Evolutionary conservation across 2,888 invertebrate genomes (phyloP).

Genomic region (Mythimna impura): DNA sequence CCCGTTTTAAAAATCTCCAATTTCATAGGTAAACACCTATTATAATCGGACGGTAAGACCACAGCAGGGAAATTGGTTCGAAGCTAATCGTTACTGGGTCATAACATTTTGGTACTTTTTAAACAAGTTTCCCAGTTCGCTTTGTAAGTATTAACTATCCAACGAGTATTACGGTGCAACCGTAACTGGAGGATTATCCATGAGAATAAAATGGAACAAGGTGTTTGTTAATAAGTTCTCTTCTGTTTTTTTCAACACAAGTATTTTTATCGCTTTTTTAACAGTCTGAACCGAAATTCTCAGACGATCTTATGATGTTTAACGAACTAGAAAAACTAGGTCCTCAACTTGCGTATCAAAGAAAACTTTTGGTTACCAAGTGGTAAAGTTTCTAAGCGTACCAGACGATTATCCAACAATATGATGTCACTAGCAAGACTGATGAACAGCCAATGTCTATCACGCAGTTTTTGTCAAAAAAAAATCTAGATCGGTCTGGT

Average conservation of each 20-base stretch:
- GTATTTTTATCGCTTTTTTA: neutral
- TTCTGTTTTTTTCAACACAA: neutral
- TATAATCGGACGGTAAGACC: no score
- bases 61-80: no score
- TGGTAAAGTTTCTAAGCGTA: constrained; percentile 30
- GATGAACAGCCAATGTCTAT: constrained; percentile 59
- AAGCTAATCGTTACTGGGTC: neutral
- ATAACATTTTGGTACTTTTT: neutral
- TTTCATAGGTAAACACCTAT: no score
- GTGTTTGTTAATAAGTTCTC: neutral
- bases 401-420: constrained; percentile 44
- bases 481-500: constrained; percentile 50
- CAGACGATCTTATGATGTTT: constrained; percentile 8
- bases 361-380: constrained; percentile 36
- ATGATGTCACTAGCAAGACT: constrained; percentile 55
- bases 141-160: constrained; percentile 5
- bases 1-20: no score
- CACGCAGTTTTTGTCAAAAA: constrained; percentile 52
- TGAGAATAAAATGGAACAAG: neutral
- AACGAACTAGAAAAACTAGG: constrained; percentile 43
- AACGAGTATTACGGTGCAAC: neutral
- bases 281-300: constrained; percentile 2
- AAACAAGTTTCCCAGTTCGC: neutral
- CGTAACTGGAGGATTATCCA: neutral
- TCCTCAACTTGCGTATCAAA: constrained; percentile 5